Evolutionary conservation across 1,140 invertebrate species (phyloP).

Genomic region (Thaumatotibia leucotreta): DNA sequence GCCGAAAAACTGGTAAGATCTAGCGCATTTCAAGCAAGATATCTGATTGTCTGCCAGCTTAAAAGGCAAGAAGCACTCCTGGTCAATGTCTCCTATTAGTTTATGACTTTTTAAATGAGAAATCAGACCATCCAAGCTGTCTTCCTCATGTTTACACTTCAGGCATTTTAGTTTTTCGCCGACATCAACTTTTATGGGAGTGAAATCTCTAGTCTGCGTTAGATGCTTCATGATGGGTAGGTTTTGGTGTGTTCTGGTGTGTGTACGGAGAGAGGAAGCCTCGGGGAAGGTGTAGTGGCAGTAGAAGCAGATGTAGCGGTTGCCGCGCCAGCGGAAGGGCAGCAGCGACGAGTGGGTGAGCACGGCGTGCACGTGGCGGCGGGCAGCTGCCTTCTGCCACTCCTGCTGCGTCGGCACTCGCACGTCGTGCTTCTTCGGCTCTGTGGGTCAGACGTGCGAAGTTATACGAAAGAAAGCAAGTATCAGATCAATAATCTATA

Average conservation of each 20-base stretch:
- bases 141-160: not conserved
- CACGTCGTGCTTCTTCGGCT: conserved; percentile 1
- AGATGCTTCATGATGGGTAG: not conserved
- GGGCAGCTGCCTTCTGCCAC: not conserved
- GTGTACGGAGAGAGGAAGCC: not conserved
- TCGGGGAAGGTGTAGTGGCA: not conserved
- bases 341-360: not conserved
- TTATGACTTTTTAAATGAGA: not conserved
- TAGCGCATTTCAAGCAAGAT: not conserved
- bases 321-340: not conserved
- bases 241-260: not conserved
- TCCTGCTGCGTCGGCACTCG: not conserved
- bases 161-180: not conserved
- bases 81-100: not conserved
- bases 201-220: not conserved
- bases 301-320: conserved; percentile 10
- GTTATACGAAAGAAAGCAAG: no score
- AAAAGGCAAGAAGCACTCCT: not conserved
- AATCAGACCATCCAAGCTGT: not conserved
- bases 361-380: not conserved
- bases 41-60: not conserved
- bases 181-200: not conserved
- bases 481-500: no score
- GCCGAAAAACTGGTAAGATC: not conserved
- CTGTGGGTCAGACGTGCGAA: not conserved